A percentile compares a stretch with the other conserved stretches of the same genome.
Conservation (phyloP, 2,888 invertebrate genomes). For the Oxyteleia sp. region DNA sequence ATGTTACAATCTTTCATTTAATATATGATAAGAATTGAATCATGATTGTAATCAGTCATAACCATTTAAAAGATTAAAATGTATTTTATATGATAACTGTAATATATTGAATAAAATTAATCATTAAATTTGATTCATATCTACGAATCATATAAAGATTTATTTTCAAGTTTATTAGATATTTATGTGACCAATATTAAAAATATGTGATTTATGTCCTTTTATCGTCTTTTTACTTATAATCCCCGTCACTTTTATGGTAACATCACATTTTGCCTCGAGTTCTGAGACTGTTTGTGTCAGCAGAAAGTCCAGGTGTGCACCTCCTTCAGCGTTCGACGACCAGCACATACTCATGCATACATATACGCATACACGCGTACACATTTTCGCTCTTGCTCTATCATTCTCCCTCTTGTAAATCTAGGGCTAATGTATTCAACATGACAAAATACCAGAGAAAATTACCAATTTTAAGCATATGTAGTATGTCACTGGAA, state of each 20-base stretch:
- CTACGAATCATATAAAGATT: conserved; percentile 3
- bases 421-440: conserved; percentile 24
- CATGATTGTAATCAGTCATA: no score
- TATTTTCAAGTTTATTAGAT: conserved; percentile 2
- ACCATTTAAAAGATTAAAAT: no score
- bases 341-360: conserved; percentile 10
- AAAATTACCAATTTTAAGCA: background rate
- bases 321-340: conserved; percentile 45
- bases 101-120: background rate
- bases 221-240: conserved; percentile 33
- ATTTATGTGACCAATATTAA: conserved; percentile 17
- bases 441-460: conserved; percentile 7
- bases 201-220: conserved; percentile 17
- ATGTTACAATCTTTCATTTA: no score
- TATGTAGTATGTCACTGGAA: no score
- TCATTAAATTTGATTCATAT: background rate
- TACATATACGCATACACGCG: background rate
- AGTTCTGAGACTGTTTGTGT: conserved; percentile 33
- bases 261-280: conserved; percentile 34
- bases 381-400: no score
- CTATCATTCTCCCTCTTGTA: conserved; percentile 8
- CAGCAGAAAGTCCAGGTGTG: conserved; percentile 46
- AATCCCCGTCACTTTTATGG: conserved; percentile 19
- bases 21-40: no score
- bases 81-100: no score